Base-by-base conservation (phyloP, 1,140 invertebrate genomes). In the Megalonaias nervosa region DNA sequence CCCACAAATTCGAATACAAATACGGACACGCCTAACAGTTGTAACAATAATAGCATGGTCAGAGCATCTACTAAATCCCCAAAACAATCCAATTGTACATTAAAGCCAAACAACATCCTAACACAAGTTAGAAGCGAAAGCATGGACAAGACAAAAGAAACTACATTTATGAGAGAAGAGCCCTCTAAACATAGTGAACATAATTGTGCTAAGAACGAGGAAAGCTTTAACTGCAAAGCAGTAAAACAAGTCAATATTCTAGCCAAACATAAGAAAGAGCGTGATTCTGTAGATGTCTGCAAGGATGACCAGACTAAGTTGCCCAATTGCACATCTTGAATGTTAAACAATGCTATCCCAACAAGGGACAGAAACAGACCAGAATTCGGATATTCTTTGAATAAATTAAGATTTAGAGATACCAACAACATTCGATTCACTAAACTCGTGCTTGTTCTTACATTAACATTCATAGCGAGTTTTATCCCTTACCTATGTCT, bases 121-220 rank as follows among this genome's bases (percentile, higher is more conserved):
- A 6, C 11, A 9, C 38, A 48, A 11, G 0, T 48, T 48, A 5
- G 6, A 48, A 48, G 38, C 21, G 76, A 59, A 26, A 77, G 76
- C 64, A 65, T 59, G 55, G 59, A 59, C n/a, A 77, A 66, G 60
- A 67, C 62, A 59, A 72, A 77, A 26, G 62, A 55, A n/a, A 38
- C 73, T 13, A 66, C 70, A 21, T 48, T 48, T 48, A 11, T 48
- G 4, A 48, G 5, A 48, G 38, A 48, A 11, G 38, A 48, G 4
- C 4, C 4, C 11, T 6, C 11, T 48, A 11, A 48, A 48, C 6
- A 9, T 9, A 48, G 38, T 48, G 4, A 48, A 48, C 0, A 48
- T 11, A 48, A 48, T 48, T 0, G 9, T 48, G 9, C 9, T 48
- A 48, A 48, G 0, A 48, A 11, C 11, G 38, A 48, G 0, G 38